phyloP scores from a whole-genome alignment of 2,888 invertebrate species.

The Meghimatium bilineatum region DNA sequence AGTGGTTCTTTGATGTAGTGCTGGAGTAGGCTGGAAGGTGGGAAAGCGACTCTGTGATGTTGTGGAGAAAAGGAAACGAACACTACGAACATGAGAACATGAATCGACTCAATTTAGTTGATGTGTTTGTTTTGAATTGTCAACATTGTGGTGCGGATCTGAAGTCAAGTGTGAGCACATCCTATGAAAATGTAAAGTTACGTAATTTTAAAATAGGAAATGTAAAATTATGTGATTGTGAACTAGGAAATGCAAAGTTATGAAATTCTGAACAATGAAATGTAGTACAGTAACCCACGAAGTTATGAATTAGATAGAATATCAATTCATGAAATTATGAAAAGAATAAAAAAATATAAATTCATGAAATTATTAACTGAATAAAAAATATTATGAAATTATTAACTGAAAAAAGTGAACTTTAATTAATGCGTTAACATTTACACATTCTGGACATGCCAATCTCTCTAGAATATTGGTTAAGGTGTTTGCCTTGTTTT shows the following conservation, averaged over 20 bases:
- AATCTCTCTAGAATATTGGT: too few relatives aligned
- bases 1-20: background rate
- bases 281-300: too few relatives aligned
- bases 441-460: too few relatives aligned
- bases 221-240: too few relatives aligned
- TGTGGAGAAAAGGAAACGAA: background rate
- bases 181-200: background rate
- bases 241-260: background rate
- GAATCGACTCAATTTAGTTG: background rate
- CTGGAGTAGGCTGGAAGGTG: background rate
- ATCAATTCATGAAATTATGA: background rate
- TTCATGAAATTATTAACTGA: too few relatives aligned
- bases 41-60: background rate
- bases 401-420: too few relatives aligned
- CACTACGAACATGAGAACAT: background rate
- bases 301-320: background rate
- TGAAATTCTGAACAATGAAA: background rate
- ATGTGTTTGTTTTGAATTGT: background rate
- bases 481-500: too few relatives aligned
- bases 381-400: too few relatives aligned
- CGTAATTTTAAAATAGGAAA: background rate
- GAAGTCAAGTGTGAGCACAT: background rate
- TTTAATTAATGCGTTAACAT: too few relatives aligned
- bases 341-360: too few relatives aligned
- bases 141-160: background rate